Percentiles rank a stretch among this genome's conserved stretches.
Conservation (phyloP, 2,113 vertebrate genomes). For the Grallaria varia region DNA sequence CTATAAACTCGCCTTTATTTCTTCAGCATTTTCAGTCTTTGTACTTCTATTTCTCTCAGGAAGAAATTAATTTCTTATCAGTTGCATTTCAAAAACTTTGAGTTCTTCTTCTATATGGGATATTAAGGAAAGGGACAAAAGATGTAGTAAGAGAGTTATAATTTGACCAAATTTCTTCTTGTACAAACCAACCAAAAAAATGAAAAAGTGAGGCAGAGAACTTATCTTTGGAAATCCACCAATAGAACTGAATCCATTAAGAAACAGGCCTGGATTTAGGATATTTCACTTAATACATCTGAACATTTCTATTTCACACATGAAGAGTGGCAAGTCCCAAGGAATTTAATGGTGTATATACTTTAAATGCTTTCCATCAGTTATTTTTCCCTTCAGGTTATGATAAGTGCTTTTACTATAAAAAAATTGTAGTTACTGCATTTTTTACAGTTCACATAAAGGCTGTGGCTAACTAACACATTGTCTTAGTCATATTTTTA, state of each 20-base stretch:
- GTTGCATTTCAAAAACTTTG: not conserved
- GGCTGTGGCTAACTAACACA: not conserved
- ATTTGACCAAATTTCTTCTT: not conserved
- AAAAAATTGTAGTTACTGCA: not conserved
- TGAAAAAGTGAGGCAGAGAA: not conserved
- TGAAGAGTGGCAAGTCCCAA: not conserved
- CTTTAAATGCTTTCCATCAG: not conserved
- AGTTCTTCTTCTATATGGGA: not conserved
- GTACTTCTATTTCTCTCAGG: not conserved
- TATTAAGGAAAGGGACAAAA: not conserved
- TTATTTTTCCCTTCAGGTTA: not conserved
- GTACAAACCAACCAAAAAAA: not conserved
- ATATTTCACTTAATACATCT: not conserved
- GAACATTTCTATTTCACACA: not conserved
- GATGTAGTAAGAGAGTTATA: not conserved
- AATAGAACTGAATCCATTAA: not conserved
- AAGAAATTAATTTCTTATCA: not conserved
- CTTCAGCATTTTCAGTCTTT: not conserved
- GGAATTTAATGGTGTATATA: not conserved
- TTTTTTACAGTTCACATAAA: not conserved
- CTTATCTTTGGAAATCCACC: not conserved
- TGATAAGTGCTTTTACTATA: not conserved
- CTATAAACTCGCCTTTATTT: not conserved
- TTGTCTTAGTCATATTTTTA: not conserved
- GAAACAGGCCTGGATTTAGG: not conserved